Evolutionary conservation across 2,888 invertebrate species (phyloP).

Genomic region (Heterodera filipjevi): DNA sequence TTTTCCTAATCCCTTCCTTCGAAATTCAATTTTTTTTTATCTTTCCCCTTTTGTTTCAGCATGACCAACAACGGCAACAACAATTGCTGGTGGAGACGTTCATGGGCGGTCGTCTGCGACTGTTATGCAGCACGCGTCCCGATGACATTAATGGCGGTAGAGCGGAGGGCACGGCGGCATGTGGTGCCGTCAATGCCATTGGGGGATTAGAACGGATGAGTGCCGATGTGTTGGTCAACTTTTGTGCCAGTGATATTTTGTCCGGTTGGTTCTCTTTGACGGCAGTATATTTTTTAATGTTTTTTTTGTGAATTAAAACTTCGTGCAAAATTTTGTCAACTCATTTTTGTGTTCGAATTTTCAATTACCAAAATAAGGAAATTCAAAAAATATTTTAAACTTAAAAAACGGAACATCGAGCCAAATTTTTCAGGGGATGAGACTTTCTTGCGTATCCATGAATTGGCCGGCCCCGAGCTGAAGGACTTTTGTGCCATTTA

Average conservation of each 20-base stretch:
- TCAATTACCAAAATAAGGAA: too few species aligned
- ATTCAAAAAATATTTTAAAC: too few species aligned
- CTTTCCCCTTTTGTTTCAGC: not conserved
- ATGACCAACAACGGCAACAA: not conserved
- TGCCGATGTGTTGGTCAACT: slow-evolving; percentile 37
- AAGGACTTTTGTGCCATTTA: slow-evolving; percentile 31
- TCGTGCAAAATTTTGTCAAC: too few species aligned
- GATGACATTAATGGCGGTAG: not conserved
- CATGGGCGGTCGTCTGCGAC: not conserved
- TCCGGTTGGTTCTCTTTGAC: too few species aligned
- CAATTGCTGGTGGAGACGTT: slow-evolving; percentile 5
- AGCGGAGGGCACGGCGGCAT: not conserved
- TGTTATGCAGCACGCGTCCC: not conserved
- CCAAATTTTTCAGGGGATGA: slow-evolving; percentile 26
- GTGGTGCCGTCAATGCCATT: not conserved
- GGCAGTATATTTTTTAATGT: too few species aligned
- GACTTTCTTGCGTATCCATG: slow-evolving; percentile 31
- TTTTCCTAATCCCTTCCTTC: not conserved
- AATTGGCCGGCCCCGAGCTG: slow-evolving; percentile 26
- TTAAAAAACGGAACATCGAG: too few species aligned
- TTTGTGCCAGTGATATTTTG: slow-evolving; percentile 36
- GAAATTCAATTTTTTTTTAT: not conserved
- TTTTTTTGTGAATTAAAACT: too few species aligned
- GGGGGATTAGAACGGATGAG: slow-evolving; percentile 1
- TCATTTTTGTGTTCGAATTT: too few species aligned